Evolutionary conservation across 2,888 invertebrate species (phyloP), one percentile per base, ranked within the genome.

Genomic region (Nomada hirtipes): DNA sequence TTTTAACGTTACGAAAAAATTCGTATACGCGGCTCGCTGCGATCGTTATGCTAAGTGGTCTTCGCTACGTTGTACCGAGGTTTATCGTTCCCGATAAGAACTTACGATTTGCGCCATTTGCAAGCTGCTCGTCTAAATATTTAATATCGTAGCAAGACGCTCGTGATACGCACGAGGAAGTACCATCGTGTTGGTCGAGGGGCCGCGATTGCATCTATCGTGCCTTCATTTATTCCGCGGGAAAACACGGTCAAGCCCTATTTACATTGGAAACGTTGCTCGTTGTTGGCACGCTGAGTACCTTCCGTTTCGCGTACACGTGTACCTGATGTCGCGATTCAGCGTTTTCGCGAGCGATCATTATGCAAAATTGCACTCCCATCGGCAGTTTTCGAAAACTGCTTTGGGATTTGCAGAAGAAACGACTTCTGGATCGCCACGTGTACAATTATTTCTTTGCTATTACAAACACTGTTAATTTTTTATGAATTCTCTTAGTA

Each of bases 171-270:
- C 59, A 65, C 53, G 20, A 61, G 52, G 75, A 68, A 44, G 52
- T 42, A 44, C 55, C 50, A 26, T 68, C 53, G 60, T 42, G 57
- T 76, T 65, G 75, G 71, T 23, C 61, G 71, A 64, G 50, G 36
- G 2, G 23, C 55, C 50, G 23, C 68, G 78, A 88, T 88, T 77
- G 83, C 76, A 84, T 87, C 87, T 67, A 59, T 57, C 77, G 71
- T 69, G 81, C 67, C 79, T 87, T 88, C 84, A 79, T 88, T 89
- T 86, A 87, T 86, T 87, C 83, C 85, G 78, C 82, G 85, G 61
- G 79, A 82, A 85, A 87, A 87, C 80, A 82, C 65, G 76, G 20
- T 52, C 76, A 74, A 78, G 64, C 57, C 84, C 63, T 87, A 88
- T 86, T 89, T 88, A 86, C 87, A 87, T 88, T 88, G 84, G 83